Evolutionary conservation across 2,888 invertebrate species (phyloP).

Genomic region (Hypsopygia costalis): DNA sequence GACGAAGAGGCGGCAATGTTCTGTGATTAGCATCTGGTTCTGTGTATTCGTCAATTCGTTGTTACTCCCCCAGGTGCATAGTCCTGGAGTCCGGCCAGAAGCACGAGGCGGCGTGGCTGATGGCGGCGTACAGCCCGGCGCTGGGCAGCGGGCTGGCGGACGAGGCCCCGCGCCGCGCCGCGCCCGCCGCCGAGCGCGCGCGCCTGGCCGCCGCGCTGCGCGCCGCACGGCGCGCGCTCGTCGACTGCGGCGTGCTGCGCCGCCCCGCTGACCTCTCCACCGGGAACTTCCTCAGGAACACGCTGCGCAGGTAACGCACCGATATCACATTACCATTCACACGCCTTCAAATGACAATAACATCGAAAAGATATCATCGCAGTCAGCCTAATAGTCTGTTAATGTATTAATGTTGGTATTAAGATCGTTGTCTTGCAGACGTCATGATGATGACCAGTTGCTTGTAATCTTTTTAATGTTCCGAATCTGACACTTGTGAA

Average conservation of each 20-base stretch:
- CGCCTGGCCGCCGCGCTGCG: conserved; percentile 93
- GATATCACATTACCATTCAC: no score
- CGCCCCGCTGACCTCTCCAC: conserved; percentile 89
- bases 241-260: conserved; percentile 90
- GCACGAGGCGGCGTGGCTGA: conserved; percentile 94
- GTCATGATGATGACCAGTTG: no score
- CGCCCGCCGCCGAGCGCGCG: conserved; percentile 93
- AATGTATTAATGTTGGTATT: no score
- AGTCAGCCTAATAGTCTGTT: no score
- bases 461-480: no score
- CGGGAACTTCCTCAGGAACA: conserved; percentile 93
- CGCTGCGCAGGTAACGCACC: conserved; percentile 86
- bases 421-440: no score
- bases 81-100: conserved; percentile 95
- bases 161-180: conserved; percentile 75
- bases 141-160: conserved; percentile 91
- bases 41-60: no score
- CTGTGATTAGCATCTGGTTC: no score
- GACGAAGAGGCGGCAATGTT: no score
- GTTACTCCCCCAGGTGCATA: conserved; percentile 84
- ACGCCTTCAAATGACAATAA: no score
- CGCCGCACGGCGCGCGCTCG: conserved; percentile 89
- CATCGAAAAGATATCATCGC: no score
- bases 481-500: no score
- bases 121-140: conserved; percentile 94